Evolutionary conservation across 1,140 invertebrate genomes (phyloP), one percentile per base, ranked within the genome.

Genomic region (Meloidogyne chitwoodi): DNA sequence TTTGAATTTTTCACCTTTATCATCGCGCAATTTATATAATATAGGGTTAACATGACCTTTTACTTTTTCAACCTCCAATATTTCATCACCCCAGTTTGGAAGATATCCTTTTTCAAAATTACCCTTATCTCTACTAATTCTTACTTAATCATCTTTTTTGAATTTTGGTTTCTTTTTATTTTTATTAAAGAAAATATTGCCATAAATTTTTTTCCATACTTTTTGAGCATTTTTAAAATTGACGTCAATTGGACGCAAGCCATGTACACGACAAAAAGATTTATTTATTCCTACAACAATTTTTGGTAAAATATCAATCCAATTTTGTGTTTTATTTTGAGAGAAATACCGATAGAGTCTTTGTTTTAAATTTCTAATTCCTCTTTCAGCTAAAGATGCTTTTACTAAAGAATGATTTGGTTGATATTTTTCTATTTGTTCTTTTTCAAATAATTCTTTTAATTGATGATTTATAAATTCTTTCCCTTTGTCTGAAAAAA

Each of bases 331-430:
- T 22, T 68, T 26, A 2, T 34, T 22, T 68, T 68, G 34, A n/a
- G n/a, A n/a, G n/a, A n/a, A n/a, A n/a, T n/a, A n/a, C n/a, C n/a
- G n/a, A n/a, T n/a, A n/a, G n/a, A n/a, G n/a, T n/a, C n/a, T n/a
- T n/a, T n/a, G n/a, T n/a, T n/a, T n/a, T n/a, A n/a, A n/a, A n/a
- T n/a, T n/a, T n/a, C n/a, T n/a, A n/a, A n/a, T n/a, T n/a, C n/a
- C n/a, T n/a, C n/a, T n/a, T n/a, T n/a, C n/a, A 4, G 74, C 80
- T 22, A 83, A 12, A 41, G 62, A 61, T 11, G 80, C 80, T 26
- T 80, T 76, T 11, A 80, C 64, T 3, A 22, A 34, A 26, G 63
- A 31, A 27, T 64, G 22, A 12, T 34, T 44, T 6, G 61, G 38
- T 6, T 26, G 19, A 16, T 68, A 24, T 24, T 68, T 68, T 24